Evolutionary conservation across 2,888 invertebrate genomes (phyloP).

Genomic region (Podabrus alpinus): DNA sequence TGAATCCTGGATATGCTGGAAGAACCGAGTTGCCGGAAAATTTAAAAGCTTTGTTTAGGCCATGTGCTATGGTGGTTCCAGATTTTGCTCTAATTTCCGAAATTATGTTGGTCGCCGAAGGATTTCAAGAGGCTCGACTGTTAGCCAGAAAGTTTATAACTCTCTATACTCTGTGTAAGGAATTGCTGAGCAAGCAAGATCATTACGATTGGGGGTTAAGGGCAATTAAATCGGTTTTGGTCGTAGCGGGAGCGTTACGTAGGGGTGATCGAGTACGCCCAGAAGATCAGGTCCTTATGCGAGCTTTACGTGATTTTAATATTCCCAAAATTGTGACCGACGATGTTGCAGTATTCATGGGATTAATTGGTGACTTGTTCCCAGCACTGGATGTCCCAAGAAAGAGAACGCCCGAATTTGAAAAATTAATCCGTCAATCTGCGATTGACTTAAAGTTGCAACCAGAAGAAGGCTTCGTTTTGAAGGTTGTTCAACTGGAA

Average conservation of each 20-base stretch:
- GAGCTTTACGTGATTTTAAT: constrained; percentile 92
- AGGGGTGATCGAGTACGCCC: constrained; percentile 75
- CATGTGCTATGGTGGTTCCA: constrained; percentile 97
- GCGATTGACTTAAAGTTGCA: constrained; percentile 83
- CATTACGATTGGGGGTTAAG: constrained; percentile 97
- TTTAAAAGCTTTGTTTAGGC: constrained; percentile 73
- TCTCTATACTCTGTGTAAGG: constrained; percentile 85
- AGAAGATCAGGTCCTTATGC: constrained; percentile 93
- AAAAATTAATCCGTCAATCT: constrained; percentile 75
- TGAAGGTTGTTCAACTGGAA: constrained; percentile 88
- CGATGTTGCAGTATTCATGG: constrained; percentile 91
- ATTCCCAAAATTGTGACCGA: constrained; percentile 94
- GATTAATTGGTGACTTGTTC: constrained; percentile 91
- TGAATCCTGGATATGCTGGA: constrained; percentile 96
- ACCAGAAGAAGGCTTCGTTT: constrained; percentile 86
- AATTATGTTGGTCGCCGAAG: constrained; percentile 96
- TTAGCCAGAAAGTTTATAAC: constrained; percentile 94
- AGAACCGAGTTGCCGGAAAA: constrained; percentile 89
- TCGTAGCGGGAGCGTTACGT: constrained; percentile 91
- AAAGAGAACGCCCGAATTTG: constrained; percentile 84
- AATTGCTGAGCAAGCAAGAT: constrained; percentile 90
- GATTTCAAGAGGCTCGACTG: constrained; percentile 88
- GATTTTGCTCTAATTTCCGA: constrained; percentile 95
- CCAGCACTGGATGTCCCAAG: constrained; percentile 91
- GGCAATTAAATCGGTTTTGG: constrained; percentile 93